Evolutionary conservation across 2,888 invertebrate genomes (phyloP), one percentile per base, ranked within the genome.

Genomic region (Eristalis intricaria): DNA sequence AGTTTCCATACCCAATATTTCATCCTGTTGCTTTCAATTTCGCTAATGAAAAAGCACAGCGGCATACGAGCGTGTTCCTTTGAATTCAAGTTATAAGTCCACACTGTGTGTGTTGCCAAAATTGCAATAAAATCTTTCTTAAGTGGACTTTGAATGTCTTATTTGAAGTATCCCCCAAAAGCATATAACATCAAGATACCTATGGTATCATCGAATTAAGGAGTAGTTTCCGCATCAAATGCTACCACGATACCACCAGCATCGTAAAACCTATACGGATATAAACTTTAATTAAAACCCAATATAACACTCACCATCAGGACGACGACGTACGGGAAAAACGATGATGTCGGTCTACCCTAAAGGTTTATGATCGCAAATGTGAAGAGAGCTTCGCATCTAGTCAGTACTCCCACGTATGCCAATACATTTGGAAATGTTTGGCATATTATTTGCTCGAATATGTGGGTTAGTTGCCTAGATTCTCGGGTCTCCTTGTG

Each of bases 201-300:
- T 56, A 69, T 22, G 19, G 58, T 58, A 35, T 11, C 32, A 38
- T 22, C 13, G 19, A 60, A 35, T 19, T 60, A 70, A n/a, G 13
- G 58, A 32, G 22, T 58, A 69, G 69, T 71, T 40, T 40, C 40
- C 26, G 19, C 19, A 26, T 60, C 56, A 19, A 23, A 61, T 40
- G 29, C 26, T 60, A 15, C 60, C 3, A 78, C 50, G 50, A 19
- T 50, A 50, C 50, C 19, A 61, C 32, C 43, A 78, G 35, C 58
- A 58, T 58, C 58, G 7, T 40, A 40, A 71, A 73, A 78, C 26
- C 43, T 26, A 58, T 64, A 40, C 58, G 70, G 29, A 69, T 77
- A 78, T 65, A 64, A 79, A 79, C 65, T 73, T 73, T 79, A 71
- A 79, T 73, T 79, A 60, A 71, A 73, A 66, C 35, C 40, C 79